Conservation (phyloP, 2,888 invertebrate genomes). For the Orthosia incerta region DNA sequence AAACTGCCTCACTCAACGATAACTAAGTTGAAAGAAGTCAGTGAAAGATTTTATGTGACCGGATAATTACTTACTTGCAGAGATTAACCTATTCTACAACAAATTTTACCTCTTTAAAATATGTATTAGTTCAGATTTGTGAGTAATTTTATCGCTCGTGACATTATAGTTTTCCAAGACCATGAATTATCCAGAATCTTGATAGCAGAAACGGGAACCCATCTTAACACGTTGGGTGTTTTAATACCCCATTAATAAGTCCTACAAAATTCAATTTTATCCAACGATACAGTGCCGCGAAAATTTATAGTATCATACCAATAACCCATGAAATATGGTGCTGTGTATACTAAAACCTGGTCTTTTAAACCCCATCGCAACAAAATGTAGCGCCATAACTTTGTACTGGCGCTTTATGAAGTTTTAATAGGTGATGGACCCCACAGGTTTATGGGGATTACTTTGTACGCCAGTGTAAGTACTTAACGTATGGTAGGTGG, state of each 20-base stretch:
- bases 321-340: slow-evolving; percentile 52
- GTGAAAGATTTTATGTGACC: too few species aligned
- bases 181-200: not conserved
- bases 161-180: not conserved
- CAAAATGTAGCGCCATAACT: slow-evolving; percentile 66
- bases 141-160: too few species aligned
- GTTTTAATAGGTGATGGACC: slow-evolving; percentile 68
- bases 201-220: not conserved
- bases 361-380: slow-evolving; percentile 40
- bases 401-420: slow-evolving; percentile 70
- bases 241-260: slow-evolving; percentile 33
- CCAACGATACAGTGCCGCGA: slow-evolving; percentile 27
- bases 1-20: too few species aligned
- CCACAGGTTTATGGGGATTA: slow-evolving; percentile 64
- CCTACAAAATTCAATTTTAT: slow-evolving; percentile 20
- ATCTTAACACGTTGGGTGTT: slow-evolving; percentile 4
- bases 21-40: too few species aligned
- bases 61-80: too few species aligned
- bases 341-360: slow-evolving; percentile 34
- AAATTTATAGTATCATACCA: slow-evolving; percentile 52
- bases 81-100: too few species aligned
- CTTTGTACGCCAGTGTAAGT: slow-evolving; percentile 54
- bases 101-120: too few species aligned
- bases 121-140: not conserved
- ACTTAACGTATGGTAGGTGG: slow-evolving; percentile 9